A percentile compares a stretch with the other conserved stretches of the same genome.
Evolutionary conservation across 2,888 invertebrate genomes (phyloP).

Genomic region (Synanthedon andrenaeformis): DNA sequence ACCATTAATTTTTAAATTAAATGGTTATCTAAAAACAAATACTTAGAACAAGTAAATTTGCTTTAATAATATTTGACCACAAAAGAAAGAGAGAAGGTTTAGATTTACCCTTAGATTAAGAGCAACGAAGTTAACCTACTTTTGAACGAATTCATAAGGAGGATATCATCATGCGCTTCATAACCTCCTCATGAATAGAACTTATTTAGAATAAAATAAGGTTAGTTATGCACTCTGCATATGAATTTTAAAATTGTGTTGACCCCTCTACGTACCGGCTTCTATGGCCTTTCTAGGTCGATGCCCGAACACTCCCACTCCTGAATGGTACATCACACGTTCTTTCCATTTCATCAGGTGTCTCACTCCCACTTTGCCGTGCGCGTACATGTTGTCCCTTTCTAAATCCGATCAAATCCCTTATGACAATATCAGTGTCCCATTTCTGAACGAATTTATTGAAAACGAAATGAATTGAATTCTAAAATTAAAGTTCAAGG

Average conservation of each 20-base stretch:
- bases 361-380: slow-evolving; percentile 37
- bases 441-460: neutral
- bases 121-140: too few species aligned
- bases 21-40: too few species aligned
- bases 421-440: neutral
- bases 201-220: too few species aligned
- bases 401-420: neutral
- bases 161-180: too few species aligned
- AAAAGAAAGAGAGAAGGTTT: too few species aligned
- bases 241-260: neutral
- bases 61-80: too few species aligned
- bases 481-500: slow-evolving; percentile 4
- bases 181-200: too few species aligned
- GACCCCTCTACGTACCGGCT: slow-evolving; percentile 24
- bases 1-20: too few species aligned
- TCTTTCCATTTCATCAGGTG: slow-evolving; percentile 35
- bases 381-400: slow-evolving; percentile 29
- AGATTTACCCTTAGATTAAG: too few species aligned
- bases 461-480: neutral
- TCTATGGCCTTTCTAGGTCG: slow-evolving; percentile 49
- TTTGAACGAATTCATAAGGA: too few species aligned
- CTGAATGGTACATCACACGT: slow-evolving; percentile 47
- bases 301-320: slow-evolving; percentile 72
- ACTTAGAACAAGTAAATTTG: too few species aligned
- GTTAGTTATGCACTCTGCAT: neutral